These are phyloP conservation scores for Melanocharis versteri DNA, from an alignment of 2,113 vertebrate genomes.

Conservation along the genomic window DNA sequence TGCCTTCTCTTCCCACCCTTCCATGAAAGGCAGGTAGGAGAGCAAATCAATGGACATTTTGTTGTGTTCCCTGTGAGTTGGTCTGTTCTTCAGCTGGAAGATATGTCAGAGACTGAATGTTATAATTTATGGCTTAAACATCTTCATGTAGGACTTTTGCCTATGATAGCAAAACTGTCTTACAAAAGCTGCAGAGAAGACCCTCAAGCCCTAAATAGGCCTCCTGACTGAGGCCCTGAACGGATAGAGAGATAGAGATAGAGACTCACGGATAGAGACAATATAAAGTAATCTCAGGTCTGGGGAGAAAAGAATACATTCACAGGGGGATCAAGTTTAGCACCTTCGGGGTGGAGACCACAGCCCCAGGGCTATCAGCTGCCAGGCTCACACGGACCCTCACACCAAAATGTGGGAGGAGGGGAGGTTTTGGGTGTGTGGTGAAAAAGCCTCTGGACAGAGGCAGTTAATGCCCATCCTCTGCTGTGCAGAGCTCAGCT, in stretches of 20 bases:
- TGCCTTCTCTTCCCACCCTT: neutral
- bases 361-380: neutral
- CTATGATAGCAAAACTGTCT: neutral
- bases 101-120: neutral
- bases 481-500: neutral
- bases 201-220: neutral
- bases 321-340: neutral
- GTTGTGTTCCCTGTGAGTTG: neutral
- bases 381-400: neutral
- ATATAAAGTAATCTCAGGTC: neutral
- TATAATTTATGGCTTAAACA: neutral
- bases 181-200: neutral
- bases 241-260: too few relatives aligned
- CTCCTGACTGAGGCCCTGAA: neutral
- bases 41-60: neutral
- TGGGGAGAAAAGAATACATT: neutral
- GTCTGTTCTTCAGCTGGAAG: neutral
- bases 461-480: neutral
- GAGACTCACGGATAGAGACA: fast-evolving
- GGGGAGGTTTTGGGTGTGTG: neutral
- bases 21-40: neutral
- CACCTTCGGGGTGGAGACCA: neutral
- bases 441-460: neutral
- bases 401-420: neutral
- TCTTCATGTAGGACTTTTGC: neutral